These are phyloP conservation scores for Melinopterus prodromus DNA, from an alignment of 2,888 invertebrate genomes.

Conservation along the genomic window DNA sequence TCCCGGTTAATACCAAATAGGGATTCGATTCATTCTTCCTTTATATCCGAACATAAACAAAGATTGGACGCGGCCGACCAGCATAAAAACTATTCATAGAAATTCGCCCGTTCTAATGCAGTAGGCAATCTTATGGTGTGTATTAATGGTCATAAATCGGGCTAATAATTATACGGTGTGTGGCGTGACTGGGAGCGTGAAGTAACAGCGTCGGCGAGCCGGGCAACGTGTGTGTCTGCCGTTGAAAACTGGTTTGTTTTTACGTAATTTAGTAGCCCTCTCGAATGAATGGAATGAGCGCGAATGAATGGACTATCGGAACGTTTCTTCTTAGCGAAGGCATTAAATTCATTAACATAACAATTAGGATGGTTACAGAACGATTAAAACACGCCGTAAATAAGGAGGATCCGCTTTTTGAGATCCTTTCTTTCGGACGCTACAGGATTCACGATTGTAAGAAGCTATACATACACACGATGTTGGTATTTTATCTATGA, in stretches of 20 bases:
- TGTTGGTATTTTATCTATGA: too few relatives aligned
- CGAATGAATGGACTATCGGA: not conserved
- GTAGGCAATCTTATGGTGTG: slow-evolving; percentile 6
- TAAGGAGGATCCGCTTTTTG: not conserved
- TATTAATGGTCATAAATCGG: slow-evolving; percentile 30
- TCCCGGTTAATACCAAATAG: not conserved
- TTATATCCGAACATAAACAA: not conserved
- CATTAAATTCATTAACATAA: not conserved
- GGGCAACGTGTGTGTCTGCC: slow-evolving; percentile 6
- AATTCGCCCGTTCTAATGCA: not conserved
- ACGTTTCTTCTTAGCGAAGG: not conserved
- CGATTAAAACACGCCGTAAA: not conserved
- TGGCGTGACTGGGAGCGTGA: slow-evolving; percentile 29
- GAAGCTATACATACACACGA: too few relatives aligned
- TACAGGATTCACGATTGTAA: too few relatives aligned
- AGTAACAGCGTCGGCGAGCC: slow-evolving; percentile 14
- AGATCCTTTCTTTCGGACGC: not conserved
- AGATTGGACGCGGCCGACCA: not conserved
- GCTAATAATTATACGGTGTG: slow-evolving; percentile 30
- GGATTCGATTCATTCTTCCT: not conserved
- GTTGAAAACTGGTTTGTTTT: slow-evolving; percentile 29
- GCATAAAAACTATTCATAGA: not conserved
- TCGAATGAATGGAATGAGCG: slow-evolving; percentile 22
- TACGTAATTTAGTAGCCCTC: slow-evolving; percentile 25
- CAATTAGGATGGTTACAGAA: not conserved